Percentiles rank a stretch among this genome's conserved stretches.
Evolutionary conservation across 2,113 vertebrate genomes (phyloP).

Genomic region (Poeciliopsis occidentalis): DNA sequence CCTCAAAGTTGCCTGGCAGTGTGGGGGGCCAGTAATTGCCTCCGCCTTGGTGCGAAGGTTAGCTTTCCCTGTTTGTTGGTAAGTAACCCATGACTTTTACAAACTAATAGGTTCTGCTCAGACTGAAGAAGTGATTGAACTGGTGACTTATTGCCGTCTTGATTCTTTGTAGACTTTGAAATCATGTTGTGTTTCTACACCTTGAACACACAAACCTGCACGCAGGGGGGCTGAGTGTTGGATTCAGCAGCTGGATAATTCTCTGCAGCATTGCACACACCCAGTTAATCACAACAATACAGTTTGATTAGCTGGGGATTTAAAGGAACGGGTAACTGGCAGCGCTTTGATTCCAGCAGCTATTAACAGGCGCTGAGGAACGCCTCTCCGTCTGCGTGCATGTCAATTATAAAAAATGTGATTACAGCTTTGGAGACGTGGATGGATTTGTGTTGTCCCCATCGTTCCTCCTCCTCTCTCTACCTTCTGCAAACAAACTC

Average conservation of each 20-base stretch:
- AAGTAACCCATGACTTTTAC: slow-evolving; percentile 2
- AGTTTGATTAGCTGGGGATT: slow-evolving; percentile 48
- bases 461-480: slow-evolving; percentile 3
- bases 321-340: slow-evolving; percentile 42
- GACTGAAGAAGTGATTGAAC: neutral
- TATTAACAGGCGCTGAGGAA: slow-evolving; percentile 46
- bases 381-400: slow-evolving; percentile 45
- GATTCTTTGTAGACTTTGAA: neutral
- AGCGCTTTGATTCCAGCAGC: slow-evolving; percentile 47
- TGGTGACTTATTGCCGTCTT: neutral
- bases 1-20: slow-evolving; percentile 1
- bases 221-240: slow-evolving; percentile 20
- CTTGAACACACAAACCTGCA: neutral
- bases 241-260: slow-evolving; percentile 50
- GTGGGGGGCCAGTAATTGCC: slow-evolving; percentile 13
- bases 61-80: neutral
- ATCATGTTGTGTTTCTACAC: neutral
- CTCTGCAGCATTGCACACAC: slow-evolving; percentile 10
- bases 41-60: slow-evolving; percentile 7
- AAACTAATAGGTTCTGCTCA: slow-evolving; percentile 3
- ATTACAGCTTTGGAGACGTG: slow-evolving; percentile 61
- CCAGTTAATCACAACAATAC: neutral
- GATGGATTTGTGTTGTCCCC: slow-evolving; percentile 65
- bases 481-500: neutral
- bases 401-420: slow-evolving; percentile 70